phyloP scores from a whole-genome alignment of 2,888 invertebrate species.

The Operophtera brumata region DNA sequence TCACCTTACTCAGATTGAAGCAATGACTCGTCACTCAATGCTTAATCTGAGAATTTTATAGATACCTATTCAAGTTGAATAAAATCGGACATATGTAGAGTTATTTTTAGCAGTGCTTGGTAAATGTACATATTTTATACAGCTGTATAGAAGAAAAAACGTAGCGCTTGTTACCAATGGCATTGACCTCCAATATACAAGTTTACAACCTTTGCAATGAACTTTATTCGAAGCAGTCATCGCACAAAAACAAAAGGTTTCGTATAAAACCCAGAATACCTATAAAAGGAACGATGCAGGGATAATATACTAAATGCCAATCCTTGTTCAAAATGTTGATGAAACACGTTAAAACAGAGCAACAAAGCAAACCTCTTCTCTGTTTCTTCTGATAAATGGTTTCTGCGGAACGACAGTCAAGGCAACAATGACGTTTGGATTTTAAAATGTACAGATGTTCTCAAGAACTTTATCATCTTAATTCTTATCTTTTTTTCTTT shows the following conservation, averaged over 20 bases:
- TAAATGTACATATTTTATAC: constrained; percentile 2
- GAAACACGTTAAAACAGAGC: too few species aligned
- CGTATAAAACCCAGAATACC: not conserved
- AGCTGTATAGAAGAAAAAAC: constrained; percentile 26
- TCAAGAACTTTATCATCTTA: too few species aligned
- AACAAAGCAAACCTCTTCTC: too few species aligned
- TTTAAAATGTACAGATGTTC: too few species aligned
- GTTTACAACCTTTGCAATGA: constrained; percentile 14
- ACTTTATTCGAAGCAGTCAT: constrained; percentile 7
- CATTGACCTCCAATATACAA: constrained; percentile 4
- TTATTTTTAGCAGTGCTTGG: constrained; percentile 24
- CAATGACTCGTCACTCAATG: not conserved
- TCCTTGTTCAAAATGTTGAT: too few species aligned
- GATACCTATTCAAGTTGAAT: constrained; percentile 1
- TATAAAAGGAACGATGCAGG: too few species aligned
- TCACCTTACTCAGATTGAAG: not conserved
- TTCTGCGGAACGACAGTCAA: too few species aligned
- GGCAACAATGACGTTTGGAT: too few species aligned
- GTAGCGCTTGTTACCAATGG: constrained; percentile 10
- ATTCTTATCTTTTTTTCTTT: too few species aligned
- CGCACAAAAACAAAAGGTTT: not conserved
- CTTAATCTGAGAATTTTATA: not conserved
- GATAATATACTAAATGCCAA: too few species aligned
- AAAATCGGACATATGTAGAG: constrained; percentile 23
- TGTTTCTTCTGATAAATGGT: too few species aligned